phyloP scores from a whole-genome alignment of 1,140 invertebrate species.

The Bombus impatiens region DNA sequence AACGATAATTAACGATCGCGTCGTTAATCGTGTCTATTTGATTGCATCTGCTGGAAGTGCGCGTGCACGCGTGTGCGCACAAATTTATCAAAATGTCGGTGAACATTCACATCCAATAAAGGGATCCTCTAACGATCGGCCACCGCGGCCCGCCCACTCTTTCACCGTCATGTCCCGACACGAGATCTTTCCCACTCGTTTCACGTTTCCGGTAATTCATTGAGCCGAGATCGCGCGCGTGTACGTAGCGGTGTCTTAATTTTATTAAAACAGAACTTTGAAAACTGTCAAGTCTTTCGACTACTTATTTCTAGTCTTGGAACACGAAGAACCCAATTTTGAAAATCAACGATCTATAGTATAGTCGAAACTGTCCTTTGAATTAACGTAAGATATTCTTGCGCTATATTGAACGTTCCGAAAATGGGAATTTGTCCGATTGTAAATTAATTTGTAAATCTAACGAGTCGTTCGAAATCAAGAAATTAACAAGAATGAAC shows the following conservation, averaged over 20 bases:
- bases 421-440: too few relatives aligned
- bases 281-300: too few relatives aligned
- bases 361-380: too few relatives aligned
- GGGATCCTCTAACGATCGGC: conserved; percentile 37
- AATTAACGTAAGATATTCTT: too few relatives aligned
- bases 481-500: neutral
- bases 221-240: neutral
- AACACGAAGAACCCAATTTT: too few relatives aligned
- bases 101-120: conserved; percentile 51
- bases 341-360: too few relatives aligned
- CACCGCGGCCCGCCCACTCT: conserved; percentile 13
- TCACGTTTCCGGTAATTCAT: neutral
- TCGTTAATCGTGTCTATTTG: conserved; percentile 61
- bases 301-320: too few relatives aligned
- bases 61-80: conserved; percentile 17
- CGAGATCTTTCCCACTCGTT: conserved; percentile 13
- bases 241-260: too few relatives aligned
- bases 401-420: too few relatives aligned
- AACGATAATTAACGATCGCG: conserved; percentile 65
- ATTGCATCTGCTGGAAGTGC: conserved; percentile 38
- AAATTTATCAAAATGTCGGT: conserved; percentile 60
- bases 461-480: neutral
- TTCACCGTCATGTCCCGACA: neutral
- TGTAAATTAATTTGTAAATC: too few relatives aligned
- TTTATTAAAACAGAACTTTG: too few relatives aligned